A percentile compares a stretch with the other conserved stretches of the same genome.
phyloP scores from a whole-genome alignment of 2,888 invertebrate species.

The Netelia melanura region DNA sequence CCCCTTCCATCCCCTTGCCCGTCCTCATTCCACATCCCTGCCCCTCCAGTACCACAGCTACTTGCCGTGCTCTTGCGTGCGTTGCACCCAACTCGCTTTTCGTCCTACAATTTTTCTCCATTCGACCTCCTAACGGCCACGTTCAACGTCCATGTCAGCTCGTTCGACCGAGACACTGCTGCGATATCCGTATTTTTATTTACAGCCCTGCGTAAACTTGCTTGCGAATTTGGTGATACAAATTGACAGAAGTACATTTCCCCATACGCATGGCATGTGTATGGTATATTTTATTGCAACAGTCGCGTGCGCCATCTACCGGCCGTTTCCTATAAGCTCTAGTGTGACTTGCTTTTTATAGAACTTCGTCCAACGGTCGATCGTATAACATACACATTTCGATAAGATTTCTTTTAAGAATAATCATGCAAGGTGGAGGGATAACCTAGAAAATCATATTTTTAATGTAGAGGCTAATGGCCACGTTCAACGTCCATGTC shows the following conservation, averaged over 20 bases:
- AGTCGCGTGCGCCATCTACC: too few relatives aligned
- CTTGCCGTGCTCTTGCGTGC: conserved; percentile 69
- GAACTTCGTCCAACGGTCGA: too few relatives aligned
- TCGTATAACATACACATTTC: too few relatives aligned
- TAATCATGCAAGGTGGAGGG: too few relatives aligned
- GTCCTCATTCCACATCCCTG: conserved; percentile 11
- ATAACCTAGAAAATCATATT: too few relatives aligned
- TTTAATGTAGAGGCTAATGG: neutral
- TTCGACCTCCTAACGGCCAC: conserved; percentile 53
- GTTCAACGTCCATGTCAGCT: conserved; percentile 42
- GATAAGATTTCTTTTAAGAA: too few relatives aligned
- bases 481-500: conserved; percentile 44
- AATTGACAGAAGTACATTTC: too few relatives aligned
- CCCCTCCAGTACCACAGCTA: conserved; percentile 17
- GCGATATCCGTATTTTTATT: neutral
- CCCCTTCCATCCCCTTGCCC: conserved; percentile 21
- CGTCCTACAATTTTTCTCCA: conserved; percentile 75
- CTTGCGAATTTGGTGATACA: too few relatives aligned
- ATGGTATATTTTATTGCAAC: too few relatives aligned
- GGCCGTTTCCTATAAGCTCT: too few relatives aligned
- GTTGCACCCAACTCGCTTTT: conserved; percentile 79
- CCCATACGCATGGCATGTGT: too few relatives aligned
- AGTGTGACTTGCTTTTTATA: too few relatives aligned
- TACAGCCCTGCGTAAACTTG: neutral
- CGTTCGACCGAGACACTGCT: conserved; percentile 31